Conservation (phyloP, 2,888 invertebrate species). For the Chouioia cunea region DNA sequence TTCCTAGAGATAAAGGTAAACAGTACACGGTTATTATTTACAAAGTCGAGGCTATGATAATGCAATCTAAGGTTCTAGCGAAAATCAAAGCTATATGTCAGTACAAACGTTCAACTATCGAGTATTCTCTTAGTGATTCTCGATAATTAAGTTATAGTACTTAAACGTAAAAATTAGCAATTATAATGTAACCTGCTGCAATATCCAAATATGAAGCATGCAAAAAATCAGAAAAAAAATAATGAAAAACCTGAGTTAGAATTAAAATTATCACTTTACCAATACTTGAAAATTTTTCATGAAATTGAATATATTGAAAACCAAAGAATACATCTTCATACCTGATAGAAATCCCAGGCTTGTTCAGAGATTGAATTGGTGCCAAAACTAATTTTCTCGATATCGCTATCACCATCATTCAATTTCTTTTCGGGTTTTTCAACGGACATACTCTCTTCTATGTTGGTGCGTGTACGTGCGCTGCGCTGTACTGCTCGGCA, state of each 20-base stretch:
- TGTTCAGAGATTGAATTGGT: slow-evolving; percentile 88
- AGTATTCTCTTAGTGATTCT: neutral
- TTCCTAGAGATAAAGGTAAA: slow-evolving; percentile 75
- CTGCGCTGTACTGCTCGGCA: neutral
- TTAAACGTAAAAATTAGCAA: neutral
- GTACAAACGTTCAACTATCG: too few relatives aligned
- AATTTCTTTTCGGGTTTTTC: slow-evolving; percentile 55
- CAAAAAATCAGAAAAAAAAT: neutral
- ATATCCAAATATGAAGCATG: slow-evolving; percentile 10
- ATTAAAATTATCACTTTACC: neutral
- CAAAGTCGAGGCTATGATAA: neutral
- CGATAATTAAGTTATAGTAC: neutral
- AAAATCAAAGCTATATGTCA: too few relatives aligned
- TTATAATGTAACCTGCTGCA: slow-evolving; percentile 19
- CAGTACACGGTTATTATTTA: neutral
- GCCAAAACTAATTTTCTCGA: slow-evolving; percentile 70
- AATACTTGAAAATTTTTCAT: too few relatives aligned
- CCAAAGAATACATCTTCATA: slow-evolving; percentile 57
- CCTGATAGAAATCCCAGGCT: slow-evolving; percentile 97
- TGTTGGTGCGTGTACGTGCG: slow-evolving; percentile 47
- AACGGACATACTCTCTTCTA: slow-evolving; percentile 57
- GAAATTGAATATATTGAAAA: neutral
- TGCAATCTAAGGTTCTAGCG: neutral
- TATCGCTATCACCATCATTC: slow-evolving; percentile 74
- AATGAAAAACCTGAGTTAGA: neutral